phyloP scores from a whole-genome alignment of 2,888 invertebrate genomes.

The Sepioteuthis lessoniana region DNA sequence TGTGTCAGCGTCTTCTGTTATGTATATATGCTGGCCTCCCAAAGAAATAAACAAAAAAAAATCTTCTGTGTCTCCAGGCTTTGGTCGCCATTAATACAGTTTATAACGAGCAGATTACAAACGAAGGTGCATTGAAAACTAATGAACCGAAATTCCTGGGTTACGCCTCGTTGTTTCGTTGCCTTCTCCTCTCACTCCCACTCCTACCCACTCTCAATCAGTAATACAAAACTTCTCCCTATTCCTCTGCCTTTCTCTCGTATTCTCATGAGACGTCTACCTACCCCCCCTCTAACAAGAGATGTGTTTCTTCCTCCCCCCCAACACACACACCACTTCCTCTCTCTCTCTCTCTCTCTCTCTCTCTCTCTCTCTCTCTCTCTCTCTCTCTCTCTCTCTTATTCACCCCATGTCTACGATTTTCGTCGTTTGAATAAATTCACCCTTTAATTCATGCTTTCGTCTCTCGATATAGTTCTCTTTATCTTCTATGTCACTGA shows the following conservation, averaged over 20 bases:
- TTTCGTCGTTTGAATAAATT: neutral
- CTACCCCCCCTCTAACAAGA: neutral
- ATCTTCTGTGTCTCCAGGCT: neutral
- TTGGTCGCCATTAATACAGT: neutral
- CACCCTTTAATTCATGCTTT: neutral
- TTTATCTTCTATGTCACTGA: neutral
- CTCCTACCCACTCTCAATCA: neutral
- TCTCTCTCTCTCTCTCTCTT: too few relatives aligned
- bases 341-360: too few relatives aligned
- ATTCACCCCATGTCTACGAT: neutral
- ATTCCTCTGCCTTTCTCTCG: neutral
- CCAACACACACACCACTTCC: too few relatives aligned
- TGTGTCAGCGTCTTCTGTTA: too few relatives aligned
- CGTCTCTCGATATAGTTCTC: neutral
- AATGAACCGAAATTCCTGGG: conserved; percentile 33
- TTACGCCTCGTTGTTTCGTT: neutral
- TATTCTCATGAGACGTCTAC: neutral
- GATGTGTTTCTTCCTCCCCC: neutral
- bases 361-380: too few relatives aligned
- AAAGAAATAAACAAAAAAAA: too few relatives aligned
- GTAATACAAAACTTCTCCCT: neutral
- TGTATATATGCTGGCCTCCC: neutral
- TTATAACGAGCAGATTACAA: neutral
- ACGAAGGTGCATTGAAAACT: neutral
- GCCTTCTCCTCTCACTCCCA: neutral